These are phyloP conservation scores for Xenopus borealis DNA, from an alignment of 2,113 vertebrate genomes.

Conservation along the genomic window DNA sequence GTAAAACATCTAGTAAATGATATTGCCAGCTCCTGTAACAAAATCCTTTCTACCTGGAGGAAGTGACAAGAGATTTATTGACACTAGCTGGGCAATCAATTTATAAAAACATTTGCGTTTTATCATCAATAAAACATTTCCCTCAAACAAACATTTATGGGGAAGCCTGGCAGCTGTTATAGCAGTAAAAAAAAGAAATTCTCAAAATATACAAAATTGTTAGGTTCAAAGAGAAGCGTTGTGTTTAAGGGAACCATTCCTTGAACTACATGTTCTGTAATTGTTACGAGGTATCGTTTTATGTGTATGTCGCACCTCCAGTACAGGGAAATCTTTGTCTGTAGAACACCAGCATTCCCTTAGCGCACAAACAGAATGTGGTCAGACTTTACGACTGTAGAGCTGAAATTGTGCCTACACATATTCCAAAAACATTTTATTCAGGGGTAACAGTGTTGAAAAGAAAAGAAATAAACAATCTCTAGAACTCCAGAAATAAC, in stretches of 20 bases:
- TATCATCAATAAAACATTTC: conserved; percentile 28
- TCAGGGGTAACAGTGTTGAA: too few species aligned
- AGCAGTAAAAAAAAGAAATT: conserved; percentile 1
- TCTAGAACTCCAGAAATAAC: too few species aligned
- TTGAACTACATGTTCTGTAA: not conserved
- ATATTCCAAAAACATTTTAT: too few species aligned
- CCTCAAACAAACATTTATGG: conserved; percentile 17
- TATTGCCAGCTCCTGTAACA: conserved; percentile 7
- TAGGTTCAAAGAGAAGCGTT: not conserved
- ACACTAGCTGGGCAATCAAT: conserved; percentile 14
- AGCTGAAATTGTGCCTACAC: too few species aligned
- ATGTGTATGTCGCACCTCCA: not conserved
- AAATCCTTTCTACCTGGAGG: not conserved
- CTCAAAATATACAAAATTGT: not conserved
- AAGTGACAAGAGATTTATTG: conserved; percentile 17
- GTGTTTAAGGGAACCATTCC: not conserved
- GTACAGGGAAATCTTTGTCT: not conserved
- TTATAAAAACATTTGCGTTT: conserved; percentile 25
- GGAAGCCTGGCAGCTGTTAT: conserved; percentile 8
- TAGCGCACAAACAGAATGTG: too few species aligned
- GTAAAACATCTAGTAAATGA: conserved; percentile 17
- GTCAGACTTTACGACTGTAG: too few species aligned
- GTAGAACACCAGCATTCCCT: not conserved
- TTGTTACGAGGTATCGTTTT: not conserved
- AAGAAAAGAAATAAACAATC: too few species aligned